Percentiles rank a stretch among this genome's conserved stretches.
phyloP scores from a whole-genome alignment of 1,140 invertebrate species.

The Lucilia sericata region DNA sequence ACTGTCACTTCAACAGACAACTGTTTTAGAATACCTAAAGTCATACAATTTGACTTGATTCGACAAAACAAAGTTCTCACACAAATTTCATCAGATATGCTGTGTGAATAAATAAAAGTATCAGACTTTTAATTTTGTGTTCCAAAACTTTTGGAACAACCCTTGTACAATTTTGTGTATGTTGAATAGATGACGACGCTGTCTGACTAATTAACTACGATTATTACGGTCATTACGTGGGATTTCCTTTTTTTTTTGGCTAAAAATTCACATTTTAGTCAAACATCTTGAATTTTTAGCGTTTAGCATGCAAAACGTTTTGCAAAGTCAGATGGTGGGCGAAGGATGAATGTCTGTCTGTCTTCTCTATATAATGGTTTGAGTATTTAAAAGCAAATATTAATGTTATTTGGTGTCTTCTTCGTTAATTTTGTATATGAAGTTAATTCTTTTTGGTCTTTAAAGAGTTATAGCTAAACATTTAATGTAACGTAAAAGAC shows the following conservation, averaged over 20 bases:
- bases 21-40: too few relatives aligned
- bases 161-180: slow-evolving; percentile 45
- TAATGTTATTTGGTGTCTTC: background rate
- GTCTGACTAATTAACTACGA: slow-evolving; percentile 68
- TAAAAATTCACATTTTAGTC: slow-evolving; percentile 47
- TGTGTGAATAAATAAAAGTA: too few relatives aligned
- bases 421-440: slow-evolving; percentile 3
- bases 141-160: background rate
- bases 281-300: slow-evolving; percentile 67
- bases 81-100: too few relatives aligned
- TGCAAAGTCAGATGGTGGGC: background rate
- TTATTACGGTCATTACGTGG: slow-evolving; percentile 69
- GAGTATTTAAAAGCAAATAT: slow-evolving; percentile 25
- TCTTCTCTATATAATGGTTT: slow-evolving; percentile 4
- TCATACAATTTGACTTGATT: too few relatives aligned
- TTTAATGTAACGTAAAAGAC: background rate
- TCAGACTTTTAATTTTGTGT: too few relatives aligned
- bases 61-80: too few relatives aligned
- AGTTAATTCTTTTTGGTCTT: slow-evolving; percentile 44
- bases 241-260: slow-evolving; percentile 61
- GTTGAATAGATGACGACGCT: slow-evolving; percentile 54
- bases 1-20: too few relatives aligned
- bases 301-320: slow-evolving; percentile 47
- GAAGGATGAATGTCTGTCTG: background rate
- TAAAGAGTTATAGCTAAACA: slow-evolving; percentile 34